phyloP scores from a whole-genome alignment of 2,888 invertebrate genomes.

The Acrobasis repandana region DNA sequence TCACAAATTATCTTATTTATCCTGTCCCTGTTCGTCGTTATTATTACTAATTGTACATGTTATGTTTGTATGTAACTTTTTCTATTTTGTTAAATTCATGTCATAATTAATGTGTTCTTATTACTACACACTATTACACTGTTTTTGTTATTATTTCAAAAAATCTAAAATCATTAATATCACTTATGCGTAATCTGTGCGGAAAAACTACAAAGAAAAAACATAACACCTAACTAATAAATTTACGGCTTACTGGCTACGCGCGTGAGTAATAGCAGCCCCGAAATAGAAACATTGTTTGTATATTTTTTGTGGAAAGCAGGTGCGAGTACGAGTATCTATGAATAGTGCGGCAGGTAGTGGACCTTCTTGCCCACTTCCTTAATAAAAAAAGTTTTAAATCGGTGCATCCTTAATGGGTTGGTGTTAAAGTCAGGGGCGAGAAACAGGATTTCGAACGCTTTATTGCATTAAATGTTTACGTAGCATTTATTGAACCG shows the following conservation, averaged over 20 bases:
- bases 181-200: no score
- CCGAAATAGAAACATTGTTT: constrained; percentile 65
- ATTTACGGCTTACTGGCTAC: constrained; percentile 55
- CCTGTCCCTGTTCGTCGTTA: no score
- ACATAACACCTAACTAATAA: constrained; percentile 53
- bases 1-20: no score
- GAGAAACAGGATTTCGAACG: constrained; percentile 39
- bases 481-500: constrained; percentile 26
- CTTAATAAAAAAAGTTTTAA: constrained; percentile 60
- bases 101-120: no score
- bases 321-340: constrained; percentile 60
- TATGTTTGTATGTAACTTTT: no score
- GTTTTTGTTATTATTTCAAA: no score
- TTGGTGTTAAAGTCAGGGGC: constrained; percentile 58
- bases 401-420: constrained; percentile 54
- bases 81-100: no score
- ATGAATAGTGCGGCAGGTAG: constrained; percentile 58
- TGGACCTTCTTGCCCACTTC: constrained; percentile 68
- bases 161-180: no score
- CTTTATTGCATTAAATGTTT: constrained; percentile 40
- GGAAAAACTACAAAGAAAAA: neutral
- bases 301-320: constrained; percentile 71
- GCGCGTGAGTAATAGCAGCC: constrained; percentile 49
- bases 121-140: no score
- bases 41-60: no score